Evolutionary conservation across 2,888 invertebrate genomes (phyloP), one percentile per base, ranked within the genome.

Genomic region (Xestobium rufovillosum): DNA sequence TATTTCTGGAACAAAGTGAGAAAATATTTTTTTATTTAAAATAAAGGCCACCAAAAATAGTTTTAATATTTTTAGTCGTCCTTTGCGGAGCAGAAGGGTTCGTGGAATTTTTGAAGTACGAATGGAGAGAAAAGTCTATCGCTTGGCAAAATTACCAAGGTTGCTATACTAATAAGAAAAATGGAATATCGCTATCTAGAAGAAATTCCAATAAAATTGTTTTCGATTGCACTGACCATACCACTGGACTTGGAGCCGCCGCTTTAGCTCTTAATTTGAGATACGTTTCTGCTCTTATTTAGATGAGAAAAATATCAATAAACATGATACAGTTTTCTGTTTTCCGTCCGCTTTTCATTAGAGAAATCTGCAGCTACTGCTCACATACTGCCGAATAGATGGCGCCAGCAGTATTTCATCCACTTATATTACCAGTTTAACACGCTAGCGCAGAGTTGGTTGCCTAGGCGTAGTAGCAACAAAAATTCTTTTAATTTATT

Each of bases 41-140:
- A 10, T 3, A 26, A 26, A 26, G n/a, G n/a, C n/a, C n/a, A n/a
- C n/a, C n/a, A n/a, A n/a, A n/a, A n/a, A n/a, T n/a, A n/a, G n/a
- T n/a, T n/a, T n/a, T n/a, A n/a, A 31, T 38, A 14, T 32, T 51
- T 56, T 31, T 42, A 71, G 71, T 71, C 38, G 51, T 64, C 15
- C 47, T 72, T 3, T 72, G 72, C 44, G 69, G 70, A 1, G 60
- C 67, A 48, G 66, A 68, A 50, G 71, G 70, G 9, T 69, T 59
- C 43, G 41, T 53, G 1, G 68, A 71, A 39, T 70, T 71, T 48
- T 44, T 64, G 2, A 48, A 51, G 11, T 37, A 45, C 3, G 55
- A 52, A 29, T 69, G 66, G 56, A 51, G 60, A 11, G 45, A 53
- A 6, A 41, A 57, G 31, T 57, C 70, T 12, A 38, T 67, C 3